A percentile compares a stretch with the other conserved stretches of the same genome.
phyloP scores from a whole-genome alignment of 2,113 vertebrate species.

The Strix aluco region DNA sequence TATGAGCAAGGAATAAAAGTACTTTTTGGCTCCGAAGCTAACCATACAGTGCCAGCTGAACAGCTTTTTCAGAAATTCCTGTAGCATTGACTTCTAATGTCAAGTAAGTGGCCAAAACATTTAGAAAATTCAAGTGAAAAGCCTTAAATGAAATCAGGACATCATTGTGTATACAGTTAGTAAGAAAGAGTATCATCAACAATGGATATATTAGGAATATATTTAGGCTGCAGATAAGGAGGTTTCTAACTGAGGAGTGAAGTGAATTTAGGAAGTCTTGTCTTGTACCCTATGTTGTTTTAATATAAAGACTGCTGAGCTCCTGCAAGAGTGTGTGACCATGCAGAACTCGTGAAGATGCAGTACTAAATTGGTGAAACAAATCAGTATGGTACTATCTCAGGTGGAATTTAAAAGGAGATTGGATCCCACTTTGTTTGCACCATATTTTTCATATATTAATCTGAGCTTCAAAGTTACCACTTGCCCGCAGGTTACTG shows the following conservation, averaged over 20 bases:
- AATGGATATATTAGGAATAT: not conserved
- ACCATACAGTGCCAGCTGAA: not conserved
- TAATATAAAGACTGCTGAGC: not conserved
- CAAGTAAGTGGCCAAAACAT: not conserved
- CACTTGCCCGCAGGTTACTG: not conserved
- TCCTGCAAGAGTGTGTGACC: not conserved
- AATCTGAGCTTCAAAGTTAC: not conserved
- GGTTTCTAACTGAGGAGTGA: not conserved
- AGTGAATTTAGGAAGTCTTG: not conserved
- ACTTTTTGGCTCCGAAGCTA: not conserved
- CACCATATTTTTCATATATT: not conserved
- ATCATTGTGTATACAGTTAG: not conserved
- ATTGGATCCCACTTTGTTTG: not conserved
- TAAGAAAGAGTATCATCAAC: not conserved
- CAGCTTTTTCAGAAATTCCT: not conserved
- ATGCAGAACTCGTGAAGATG: not conserved
- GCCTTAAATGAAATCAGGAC: not conserved
- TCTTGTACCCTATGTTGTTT: not conserved
- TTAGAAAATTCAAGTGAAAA: not conserved
- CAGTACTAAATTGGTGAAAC: not conserved
- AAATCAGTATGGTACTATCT: not conserved
- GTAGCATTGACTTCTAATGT: not conserved
- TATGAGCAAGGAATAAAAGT: not conserved
- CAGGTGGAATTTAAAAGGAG: not conserved
- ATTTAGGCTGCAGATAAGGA: not conserved